Percentiles rank a stretch among this genome's conserved stretches.
phyloP scores from a whole-genome alignment of 2,797 vertebrate genomes.

The Gobionotothen gibberifrons region DNA sequence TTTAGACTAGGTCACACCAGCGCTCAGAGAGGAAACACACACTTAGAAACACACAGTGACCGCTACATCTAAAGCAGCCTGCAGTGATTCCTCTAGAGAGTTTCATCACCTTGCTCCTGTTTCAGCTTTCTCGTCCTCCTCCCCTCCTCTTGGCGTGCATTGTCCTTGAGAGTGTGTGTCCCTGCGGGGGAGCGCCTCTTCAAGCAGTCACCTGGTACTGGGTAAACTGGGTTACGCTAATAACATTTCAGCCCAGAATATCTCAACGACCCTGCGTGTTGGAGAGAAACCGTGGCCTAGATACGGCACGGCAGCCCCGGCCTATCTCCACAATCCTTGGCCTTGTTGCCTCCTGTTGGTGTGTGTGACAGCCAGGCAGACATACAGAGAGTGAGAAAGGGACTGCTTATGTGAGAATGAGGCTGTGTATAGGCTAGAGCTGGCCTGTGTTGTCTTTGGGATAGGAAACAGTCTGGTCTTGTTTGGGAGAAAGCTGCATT shows the following conservation, averaged over 20 bases:
- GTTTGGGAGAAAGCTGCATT: slow-evolving; percentile 81
- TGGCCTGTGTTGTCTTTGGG: slow-evolving; percentile 78
- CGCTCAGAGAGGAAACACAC: background rate
- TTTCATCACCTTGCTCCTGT: slow-evolving; percentile 32
- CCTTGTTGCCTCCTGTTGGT: slow-evolving; percentile 61
- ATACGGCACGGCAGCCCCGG: slow-evolving; percentile 54
- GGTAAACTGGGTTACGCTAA: slow-evolving; percentile 84
- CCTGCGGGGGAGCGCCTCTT: slow-evolving; percentile 62
- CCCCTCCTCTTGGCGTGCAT: slow-evolving; percentile 33
- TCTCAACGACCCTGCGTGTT: slow-evolving; percentile 54
- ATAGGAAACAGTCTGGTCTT: slow-evolving; percentile 81
- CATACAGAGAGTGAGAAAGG: slow-evolving; percentile 60
- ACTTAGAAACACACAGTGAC: background rate
- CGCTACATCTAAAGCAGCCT: slow-evolving; percentile 22
- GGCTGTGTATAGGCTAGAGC: slow-evolving; percentile 74
- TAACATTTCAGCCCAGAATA: slow-evolving; percentile 79
- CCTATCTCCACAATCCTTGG: slow-evolving; percentile 58
- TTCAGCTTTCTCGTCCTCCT: slow-evolving; percentile 18
- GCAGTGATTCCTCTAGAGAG: slow-evolving; percentile 11
- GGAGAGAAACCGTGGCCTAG: slow-evolving; percentile 70
- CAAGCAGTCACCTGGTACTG: slow-evolving; percentile 78
- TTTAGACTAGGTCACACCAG: slow-evolving; percentile 47
- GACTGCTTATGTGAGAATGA: slow-evolving; percentile 71
- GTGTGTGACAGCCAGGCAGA: slow-evolving; percentile 53
- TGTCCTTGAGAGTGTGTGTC: slow-evolving; percentile 69